Evolutionary conservation across 2,797 vertebrate genomes (phyloP).

Genomic region (Gobionotothen gibberifrons): DNA sequence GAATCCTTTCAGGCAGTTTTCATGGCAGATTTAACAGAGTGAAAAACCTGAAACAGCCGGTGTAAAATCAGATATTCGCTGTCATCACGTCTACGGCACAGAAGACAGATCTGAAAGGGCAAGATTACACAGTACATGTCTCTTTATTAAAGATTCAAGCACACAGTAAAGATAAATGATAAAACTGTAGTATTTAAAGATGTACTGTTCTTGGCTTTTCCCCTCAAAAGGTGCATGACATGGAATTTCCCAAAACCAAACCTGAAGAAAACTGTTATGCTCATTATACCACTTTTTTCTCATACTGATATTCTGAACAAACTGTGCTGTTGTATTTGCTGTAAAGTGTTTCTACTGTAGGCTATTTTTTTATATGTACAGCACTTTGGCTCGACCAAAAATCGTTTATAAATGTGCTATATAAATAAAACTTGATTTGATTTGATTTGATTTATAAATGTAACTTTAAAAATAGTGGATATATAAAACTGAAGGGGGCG

Average conservation of each 20-base stretch:
- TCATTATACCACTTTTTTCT: too few relatives aligned
- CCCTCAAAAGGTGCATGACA: background rate
- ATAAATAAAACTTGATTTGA: too few relatives aligned
- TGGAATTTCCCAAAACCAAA: background rate
- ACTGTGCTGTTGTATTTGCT: too few relatives aligned
- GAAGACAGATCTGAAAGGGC: background rate
- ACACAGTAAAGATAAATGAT: background rate
- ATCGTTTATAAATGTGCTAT: too few relatives aligned
- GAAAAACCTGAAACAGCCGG: background rate
- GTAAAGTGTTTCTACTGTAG: too few relatives aligned
- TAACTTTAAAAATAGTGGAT: background rate
- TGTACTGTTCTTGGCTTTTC: background rate
- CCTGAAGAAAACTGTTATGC: background rate
- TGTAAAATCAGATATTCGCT: slow-evolving; percentile 9
- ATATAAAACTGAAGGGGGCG: background rate
- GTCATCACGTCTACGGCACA: background rate
- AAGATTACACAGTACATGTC: background rate
- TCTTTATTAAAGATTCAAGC: slow-evolving; percentile 24
- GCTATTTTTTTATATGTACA: too few relatives aligned
- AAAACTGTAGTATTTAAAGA: slow-evolving; percentile 3
- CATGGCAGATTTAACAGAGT: slow-evolving; percentile 49
- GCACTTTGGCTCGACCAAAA: too few relatives aligned
- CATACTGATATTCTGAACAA: too few relatives aligned
- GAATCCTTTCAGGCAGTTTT: slow-evolving; percentile 52
- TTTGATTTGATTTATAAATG: too few relatives aligned